phyloP scores from a whole-genome alignment of 2,113 vertebrate genomes.

The Microtus oregoni region DNA sequence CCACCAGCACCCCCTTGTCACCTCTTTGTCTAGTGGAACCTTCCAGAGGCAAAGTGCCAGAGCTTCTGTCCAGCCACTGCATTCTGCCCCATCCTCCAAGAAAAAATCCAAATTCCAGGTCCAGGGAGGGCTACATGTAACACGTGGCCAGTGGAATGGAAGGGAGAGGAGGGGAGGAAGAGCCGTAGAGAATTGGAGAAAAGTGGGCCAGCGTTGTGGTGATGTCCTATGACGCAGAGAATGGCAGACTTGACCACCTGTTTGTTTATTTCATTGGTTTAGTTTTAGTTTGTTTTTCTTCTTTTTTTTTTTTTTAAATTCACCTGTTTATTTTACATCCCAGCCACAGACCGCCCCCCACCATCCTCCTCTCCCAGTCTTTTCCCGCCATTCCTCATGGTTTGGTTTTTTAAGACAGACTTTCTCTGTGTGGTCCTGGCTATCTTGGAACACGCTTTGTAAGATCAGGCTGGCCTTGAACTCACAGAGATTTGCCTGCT shows the following conservation, averaged over 20 bases:
- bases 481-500: not conserved
- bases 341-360: too few species aligned
- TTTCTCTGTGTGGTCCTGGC: not conserved
- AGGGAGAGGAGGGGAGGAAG: too few species aligned
- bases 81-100: not conserved
- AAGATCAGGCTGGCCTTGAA: not conserved
- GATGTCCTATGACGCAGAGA: not conserved
- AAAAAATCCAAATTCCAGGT: not conserved
- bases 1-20: not conserved
- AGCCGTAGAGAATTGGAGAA: not conserved
- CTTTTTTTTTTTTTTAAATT: too few species aligned
- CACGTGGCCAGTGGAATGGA: not conserved
- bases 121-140: not conserved
- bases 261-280: not conserved
- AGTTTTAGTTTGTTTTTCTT: not conserved
- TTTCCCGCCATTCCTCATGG: not conserved
- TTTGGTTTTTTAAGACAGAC: not conserved
- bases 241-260: not conserved
- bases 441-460: not conserved
- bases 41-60: not conserved
- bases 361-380: not conserved
- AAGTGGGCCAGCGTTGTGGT: not conserved
- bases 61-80: not conserved
- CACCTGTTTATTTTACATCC: not conserved
- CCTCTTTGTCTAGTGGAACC: not conserved